phyloP scores from a whole-genome alignment of 1,140 invertebrate genomes.

The Dreissena rostriformis region DNA sequence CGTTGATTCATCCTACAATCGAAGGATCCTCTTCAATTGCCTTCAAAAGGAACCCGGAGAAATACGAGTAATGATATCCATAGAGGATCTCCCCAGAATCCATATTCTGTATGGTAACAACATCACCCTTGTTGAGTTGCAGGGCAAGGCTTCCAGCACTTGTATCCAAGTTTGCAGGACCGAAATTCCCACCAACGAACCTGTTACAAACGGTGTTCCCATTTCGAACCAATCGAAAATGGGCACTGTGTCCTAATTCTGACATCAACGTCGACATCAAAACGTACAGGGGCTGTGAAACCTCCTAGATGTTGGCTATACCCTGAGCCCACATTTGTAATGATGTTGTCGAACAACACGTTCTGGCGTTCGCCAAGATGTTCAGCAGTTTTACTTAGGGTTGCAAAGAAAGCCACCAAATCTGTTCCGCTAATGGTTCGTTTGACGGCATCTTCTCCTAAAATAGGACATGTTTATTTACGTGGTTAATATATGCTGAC shows the following conservation, averaged over 20 bases:
- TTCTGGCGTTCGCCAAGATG: background rate
- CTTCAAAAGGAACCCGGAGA: constrained; percentile 9
- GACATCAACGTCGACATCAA: background rate
- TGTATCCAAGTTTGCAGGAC: background rate
- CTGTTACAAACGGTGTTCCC: no score
- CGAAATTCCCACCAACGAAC: background rate
- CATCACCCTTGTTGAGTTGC: background rate
- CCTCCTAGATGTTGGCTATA: no score
- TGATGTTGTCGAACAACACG: background rate
- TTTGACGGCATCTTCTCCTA: no score
- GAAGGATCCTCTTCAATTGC: background rate
- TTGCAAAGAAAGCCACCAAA: background rate
- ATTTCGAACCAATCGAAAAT: background rate
- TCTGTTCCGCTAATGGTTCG: no score
- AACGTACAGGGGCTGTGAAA: background rate
- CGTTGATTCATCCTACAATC: no score
- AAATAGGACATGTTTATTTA: no score
- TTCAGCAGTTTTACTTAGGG: background rate
- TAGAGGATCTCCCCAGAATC: background rate
- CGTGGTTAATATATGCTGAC: no score
- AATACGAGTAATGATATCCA: background rate
- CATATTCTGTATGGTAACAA: background rate
- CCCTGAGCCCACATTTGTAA: no score
- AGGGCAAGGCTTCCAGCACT: background rate
- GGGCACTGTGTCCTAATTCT: background rate